Base-by-base conservation (phyloP, 35 echinoderm and acorn worm species). In the Lytechinus pictus region DNA sequence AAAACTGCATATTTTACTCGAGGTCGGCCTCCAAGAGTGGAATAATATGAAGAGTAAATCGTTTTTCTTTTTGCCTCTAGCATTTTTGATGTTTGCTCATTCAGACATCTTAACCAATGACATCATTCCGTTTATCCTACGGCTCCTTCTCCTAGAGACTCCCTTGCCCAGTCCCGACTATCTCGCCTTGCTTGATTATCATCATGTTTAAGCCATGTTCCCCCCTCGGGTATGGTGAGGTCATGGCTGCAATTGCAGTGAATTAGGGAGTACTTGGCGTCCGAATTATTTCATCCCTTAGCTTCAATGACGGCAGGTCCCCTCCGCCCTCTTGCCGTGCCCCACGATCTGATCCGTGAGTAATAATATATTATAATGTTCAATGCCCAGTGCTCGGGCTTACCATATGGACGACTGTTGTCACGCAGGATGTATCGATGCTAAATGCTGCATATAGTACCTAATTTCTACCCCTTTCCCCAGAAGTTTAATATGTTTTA, bases 121-220 rank as follows among this genome's bases (percentile, higher is more conserved):
- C 66, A 79, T 24, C 66, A 79, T 79, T 24, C 66, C 66, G n/a
- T 79, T 79, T 24, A 79, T 79, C 21, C 66, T 60, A 44, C 33
- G 13, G 56, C 9, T 13, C 9, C 13, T 58, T 58, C 56, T 57
- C 55, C 6, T 13, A 13, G 13, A 11, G 55, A 57, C 11, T 8
- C 55, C 11, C 4, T 57, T 11, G 8, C 55, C 55, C 55, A 57
- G 55, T 57, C 33, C 33, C 33, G 33, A 44, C 33, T 44, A 44
- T 44, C 66, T 79, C 66, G 66, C 66, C 66, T 24, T 7, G 66
- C 66, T 79, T 79, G 66, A 79, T 79, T 79, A 79, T 79, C 66
- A 24, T 79, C 66, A 79, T 79, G 66, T 79, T 79, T n/a, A 16
- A 79, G 66, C 66, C 66, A 79, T 79, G 66, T 79, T 79, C 66